Percentiles rank a stretch among this genome's conserved stretches.
Conservation (phyloP, 2,888 invertebrate genomes). For the Drosophila eohydei region DNA sequence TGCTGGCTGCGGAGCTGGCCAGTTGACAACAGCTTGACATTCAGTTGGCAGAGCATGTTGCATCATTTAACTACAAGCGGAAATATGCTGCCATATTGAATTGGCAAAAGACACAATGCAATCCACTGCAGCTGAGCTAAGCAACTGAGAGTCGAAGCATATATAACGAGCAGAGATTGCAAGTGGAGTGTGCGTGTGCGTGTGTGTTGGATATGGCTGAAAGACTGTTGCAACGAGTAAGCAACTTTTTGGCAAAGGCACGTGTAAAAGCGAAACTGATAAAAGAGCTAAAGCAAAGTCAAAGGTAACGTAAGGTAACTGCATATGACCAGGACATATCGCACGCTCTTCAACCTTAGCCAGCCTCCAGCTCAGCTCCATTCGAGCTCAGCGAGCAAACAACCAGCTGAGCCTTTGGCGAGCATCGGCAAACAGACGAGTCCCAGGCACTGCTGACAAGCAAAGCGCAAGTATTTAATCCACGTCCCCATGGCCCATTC, state of each 20-base stretch:
- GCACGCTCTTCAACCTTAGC: neutral
- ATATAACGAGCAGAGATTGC: slow-evolving; percentile 24
- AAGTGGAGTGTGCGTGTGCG: neutral
- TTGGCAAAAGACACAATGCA: slow-evolving; percentile 44
- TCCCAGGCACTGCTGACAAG: neutral
- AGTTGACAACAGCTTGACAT: slow-evolving; percentile 11
- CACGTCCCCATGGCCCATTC: neutral
- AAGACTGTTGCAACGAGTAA: neutral
- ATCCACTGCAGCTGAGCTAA: slow-evolving; percentile 6
- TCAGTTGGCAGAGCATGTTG: slow-evolving; percentile 25
- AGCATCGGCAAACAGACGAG: neutral
- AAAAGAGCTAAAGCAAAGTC: neutral
- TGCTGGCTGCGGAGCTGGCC: too few species aligned
- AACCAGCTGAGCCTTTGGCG: neutral
- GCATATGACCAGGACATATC: neutral
- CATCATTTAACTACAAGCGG: slow-evolving; percentile 60
- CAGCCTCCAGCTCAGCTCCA: neutral
- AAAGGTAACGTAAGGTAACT: neutral
- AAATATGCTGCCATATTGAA: slow-evolving; percentile 71
- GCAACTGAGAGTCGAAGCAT: slow-evolving; percentile 5
- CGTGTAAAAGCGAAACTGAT: neutral
- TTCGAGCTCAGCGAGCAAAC: neutral
- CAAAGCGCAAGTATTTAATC: neutral
- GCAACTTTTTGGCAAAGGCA: neutral
- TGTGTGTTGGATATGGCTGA: slow-evolving; percentile 2